Conservation (phyloP, 2,888 invertebrate genomes). For the Acrobasis repandana region DNA sequence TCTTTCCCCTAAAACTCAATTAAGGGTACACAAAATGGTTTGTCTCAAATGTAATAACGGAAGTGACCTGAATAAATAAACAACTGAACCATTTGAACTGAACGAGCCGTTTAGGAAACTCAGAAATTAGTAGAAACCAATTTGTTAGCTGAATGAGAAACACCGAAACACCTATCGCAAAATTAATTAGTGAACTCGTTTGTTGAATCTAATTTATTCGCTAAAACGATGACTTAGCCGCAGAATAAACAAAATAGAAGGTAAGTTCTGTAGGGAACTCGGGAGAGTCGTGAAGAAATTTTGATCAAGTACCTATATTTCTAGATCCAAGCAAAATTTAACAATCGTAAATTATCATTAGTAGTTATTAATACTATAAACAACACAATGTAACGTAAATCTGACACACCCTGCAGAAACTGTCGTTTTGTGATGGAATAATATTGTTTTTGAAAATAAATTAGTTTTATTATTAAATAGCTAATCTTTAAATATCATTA, state of each 20-base stretch:
- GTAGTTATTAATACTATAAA: no score
- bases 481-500: no score
- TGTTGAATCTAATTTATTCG: conserved; percentile 62
- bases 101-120: conserved; percentile 17
- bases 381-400: no score
- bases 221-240: conserved; percentile 40
- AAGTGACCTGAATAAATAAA: conserved; percentile 2
- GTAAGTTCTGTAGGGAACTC: background rate
- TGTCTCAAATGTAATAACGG: background rate
- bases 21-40: background rate
- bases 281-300: no score
- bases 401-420: no score
- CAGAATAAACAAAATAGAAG: background rate
- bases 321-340: no score
- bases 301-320: no score
- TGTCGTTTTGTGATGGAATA: no score
- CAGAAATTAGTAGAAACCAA: conserved; percentile 38
- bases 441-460: no score
- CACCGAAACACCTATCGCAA: conserved; percentile 52
- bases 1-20: no score
- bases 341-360: no score
- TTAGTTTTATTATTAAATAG: no score
- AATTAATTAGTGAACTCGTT: conserved; percentile 65
- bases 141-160: conserved; percentile 44
- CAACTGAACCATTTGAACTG: conserved; percentile 22